phyloP scores from a whole-genome alignment of 2,797 vertebrate genomes.

The Artibeus lituratus region DNA sequence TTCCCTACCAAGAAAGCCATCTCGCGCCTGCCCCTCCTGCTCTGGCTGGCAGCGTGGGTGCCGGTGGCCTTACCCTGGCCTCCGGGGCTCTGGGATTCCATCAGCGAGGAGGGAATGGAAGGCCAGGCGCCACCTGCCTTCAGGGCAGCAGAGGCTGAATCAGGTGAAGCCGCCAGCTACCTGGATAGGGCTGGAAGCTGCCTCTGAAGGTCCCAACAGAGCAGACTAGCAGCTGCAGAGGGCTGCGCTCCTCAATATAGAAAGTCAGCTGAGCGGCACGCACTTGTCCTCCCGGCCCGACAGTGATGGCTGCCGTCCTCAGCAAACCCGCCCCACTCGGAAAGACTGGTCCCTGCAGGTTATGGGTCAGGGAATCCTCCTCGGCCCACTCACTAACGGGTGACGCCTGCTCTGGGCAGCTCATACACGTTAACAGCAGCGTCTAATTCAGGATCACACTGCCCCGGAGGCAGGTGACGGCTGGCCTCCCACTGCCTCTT shows the following conservation, averaged over 20 bases:
- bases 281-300: not conserved
- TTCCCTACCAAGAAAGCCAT: rapidly evolving
- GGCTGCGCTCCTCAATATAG: not conserved
- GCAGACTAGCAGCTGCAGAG: not conserved
- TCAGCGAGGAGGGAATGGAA: rapidly evolving
- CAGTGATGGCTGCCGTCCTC: not conserved
- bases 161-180: not conserved
- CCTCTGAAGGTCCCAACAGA: not conserved
- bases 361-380: rapidly evolving
- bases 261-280: not conserved
- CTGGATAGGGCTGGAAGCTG: not conserved
- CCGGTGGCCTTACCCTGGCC: rapidly evolving
- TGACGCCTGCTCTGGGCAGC: rapidly evolving
- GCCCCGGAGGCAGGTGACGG: rapidly evolving
- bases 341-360: rapidly evolving
- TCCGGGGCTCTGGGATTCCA: rapidly evolving
- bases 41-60: not conserved
- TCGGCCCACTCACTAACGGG: not conserved
- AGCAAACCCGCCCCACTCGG: rapidly evolving
- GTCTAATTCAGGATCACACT: not conserved
- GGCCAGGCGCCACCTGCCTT: not conserved
- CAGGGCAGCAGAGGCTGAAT: not conserved
- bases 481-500: rapidly evolving
- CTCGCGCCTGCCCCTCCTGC: rapidly evolving
- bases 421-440: not conserved